A percentile compares a stretch with the other conserved stretches of the same genome.
Conservation (phyloP, 2,888 invertebrate genomes). For the Pinctada fucata region DNA sequence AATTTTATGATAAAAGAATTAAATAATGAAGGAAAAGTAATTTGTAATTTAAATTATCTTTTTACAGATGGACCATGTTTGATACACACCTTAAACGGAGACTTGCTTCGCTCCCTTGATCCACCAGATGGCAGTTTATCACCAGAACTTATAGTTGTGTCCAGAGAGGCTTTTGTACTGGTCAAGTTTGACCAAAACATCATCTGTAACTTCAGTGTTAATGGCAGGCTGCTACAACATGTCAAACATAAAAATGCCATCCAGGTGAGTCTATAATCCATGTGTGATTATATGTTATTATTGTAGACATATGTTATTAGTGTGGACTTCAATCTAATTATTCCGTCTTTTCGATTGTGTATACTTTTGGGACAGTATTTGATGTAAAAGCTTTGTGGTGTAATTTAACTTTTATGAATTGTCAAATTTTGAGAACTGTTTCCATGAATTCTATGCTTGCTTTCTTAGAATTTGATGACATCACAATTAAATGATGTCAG, state of each 20-base stretch:
- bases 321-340: too few species aligned
- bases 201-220: constrained; percentile 95
- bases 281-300: neutral
- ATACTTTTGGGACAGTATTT: neutral
- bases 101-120: constrained; percentile 92
- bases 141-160: constrained; percentile 93
- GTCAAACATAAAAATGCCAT: constrained; percentile 96
- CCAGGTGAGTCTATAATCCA: constrained; percentile 82
- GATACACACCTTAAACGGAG: constrained; percentile 98
- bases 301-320: too few species aligned
- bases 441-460: too few species aligned
- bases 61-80: constrained; percentile 93
- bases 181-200: constrained; percentile 94
- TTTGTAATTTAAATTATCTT: neutral
- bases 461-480: too few species aligned
- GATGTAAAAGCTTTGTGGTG: too few species aligned
- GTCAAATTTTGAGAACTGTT: too few species aligned
- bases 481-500: too few species aligned
- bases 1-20: too few species aligned
- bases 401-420: too few species aligned
- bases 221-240: constrained; percentile 91
- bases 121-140: constrained; percentile 82
- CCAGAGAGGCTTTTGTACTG: constrained; percentile 96
- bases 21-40: too few species aligned
- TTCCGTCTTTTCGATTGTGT: too few species aligned